These are phyloP conservation scores for Dromius quadrimaculatus DNA, from an alignment of 2,888 invertebrate species.

Conservation along the genomic window DNA sequence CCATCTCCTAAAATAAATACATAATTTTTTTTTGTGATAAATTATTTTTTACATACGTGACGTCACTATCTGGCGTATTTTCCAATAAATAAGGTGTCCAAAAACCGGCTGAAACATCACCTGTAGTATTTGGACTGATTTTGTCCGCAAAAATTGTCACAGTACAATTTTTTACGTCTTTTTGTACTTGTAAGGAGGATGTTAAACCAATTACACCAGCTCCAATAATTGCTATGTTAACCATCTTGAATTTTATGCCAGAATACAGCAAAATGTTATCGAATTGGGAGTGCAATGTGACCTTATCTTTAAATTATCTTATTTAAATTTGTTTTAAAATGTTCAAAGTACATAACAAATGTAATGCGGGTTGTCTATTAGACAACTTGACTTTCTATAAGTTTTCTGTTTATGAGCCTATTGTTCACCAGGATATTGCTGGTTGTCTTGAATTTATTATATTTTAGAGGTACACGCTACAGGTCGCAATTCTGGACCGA, in stretches of 20 bases:
- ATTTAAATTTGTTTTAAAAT: no score
- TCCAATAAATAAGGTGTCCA: conserved; percentile 79
- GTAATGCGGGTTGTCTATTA: no score
- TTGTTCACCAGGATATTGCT: no score
- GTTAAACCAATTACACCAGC: conserved; percentile 81
- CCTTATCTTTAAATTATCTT: background rate
- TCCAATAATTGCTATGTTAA: conserved; percentile 74
- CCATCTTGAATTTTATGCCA: conserved; percentile 48
- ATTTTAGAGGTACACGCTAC: no score
- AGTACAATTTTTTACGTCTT: conserved; percentile 58
- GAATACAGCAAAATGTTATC: background rate
- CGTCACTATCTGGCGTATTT: conserved; percentile 66
- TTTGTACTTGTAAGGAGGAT: conserved; percentile 74
- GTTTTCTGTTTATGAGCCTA: no score
- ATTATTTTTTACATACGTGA: conserved; percentile 38
- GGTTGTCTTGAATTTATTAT: no score
- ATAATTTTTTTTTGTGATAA: no score
- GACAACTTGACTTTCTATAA: no score
- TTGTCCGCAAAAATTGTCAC: conserved; percentile 77
- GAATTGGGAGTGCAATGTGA: background rate
- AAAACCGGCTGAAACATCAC: conserved; percentile 82
- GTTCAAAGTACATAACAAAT: no score
- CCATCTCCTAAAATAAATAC: conserved; percentile 72
- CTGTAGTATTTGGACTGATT: conserved; percentile 80
- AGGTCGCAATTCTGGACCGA: no score